Conservation (phyloP, 2,888 invertebrate species). For the Nycteola revayana region DNA sequence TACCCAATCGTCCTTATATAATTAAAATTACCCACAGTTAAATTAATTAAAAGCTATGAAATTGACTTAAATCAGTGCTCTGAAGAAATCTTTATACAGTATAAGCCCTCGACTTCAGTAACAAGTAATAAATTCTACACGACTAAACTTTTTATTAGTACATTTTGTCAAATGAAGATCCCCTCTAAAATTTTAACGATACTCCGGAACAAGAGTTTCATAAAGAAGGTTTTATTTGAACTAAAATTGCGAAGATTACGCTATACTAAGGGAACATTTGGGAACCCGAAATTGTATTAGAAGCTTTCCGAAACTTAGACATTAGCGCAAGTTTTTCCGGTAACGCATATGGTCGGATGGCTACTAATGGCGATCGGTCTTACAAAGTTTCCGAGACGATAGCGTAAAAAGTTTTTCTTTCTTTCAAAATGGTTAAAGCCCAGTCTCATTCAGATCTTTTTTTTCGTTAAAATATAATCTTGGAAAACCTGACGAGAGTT, state of each 20-base stretch:
- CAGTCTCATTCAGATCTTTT: too few relatives aligned
- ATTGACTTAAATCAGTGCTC: too few relatives aligned
- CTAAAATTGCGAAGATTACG: conserved; percentile 24
- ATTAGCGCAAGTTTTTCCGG: conserved; percentile 67
- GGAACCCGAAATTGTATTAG: conserved; percentile 59
- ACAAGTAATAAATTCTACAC: conserved; percentile 31
- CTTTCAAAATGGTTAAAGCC: conserved; percentile 54
- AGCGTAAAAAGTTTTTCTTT: conserved; percentile 43
- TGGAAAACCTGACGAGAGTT: too few relatives aligned
- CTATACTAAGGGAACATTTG: conserved; percentile 34
- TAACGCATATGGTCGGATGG: conserved; percentile 66
- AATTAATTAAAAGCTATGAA: too few relatives aligned
- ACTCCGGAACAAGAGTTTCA: conserved; percentile 18
- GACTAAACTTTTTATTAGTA: conserved; percentile 25
- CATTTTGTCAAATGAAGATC: conserved; percentile 28
- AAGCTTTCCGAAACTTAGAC: conserved; percentile 65
- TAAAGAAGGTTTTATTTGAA: conserved; percentile 22
- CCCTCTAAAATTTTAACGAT: conserved; percentile 30
- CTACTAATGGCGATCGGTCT: conserved; percentile 69
- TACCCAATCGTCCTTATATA: too few relatives aligned
- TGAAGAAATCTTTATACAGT: too few relatives aligned
- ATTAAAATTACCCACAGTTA: too few relatives aligned
- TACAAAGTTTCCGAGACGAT: conserved; percentile 44
- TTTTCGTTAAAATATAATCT: too few relatives aligned
- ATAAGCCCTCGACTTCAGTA: conserved; percentile 11